phyloP scores from a whole-genome alignment of 1,140 invertebrate species.

The Pseudomyrmex gracilis region DNA sequence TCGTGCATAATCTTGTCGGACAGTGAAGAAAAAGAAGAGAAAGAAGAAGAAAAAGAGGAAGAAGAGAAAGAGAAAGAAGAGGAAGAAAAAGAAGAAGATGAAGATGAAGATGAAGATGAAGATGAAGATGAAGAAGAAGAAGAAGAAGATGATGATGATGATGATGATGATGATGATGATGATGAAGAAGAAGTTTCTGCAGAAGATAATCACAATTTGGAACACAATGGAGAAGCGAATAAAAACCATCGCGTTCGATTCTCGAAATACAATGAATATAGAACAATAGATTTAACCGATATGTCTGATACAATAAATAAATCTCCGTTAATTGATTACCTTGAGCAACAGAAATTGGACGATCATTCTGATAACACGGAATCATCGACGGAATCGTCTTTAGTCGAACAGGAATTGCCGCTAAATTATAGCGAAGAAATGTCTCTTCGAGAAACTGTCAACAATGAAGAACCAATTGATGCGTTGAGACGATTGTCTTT shows the following conservation, averaged over 20 bases:
- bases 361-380: constrained; percentile 68
- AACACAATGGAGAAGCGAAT: constrained; percentile 62
- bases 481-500: not conserved
- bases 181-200: not conserved
- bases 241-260: constrained; percentile 82
- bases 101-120: too few species aligned
- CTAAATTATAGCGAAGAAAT: not conserved
- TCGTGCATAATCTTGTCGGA: not conserved
- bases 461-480: not conserved
- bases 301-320: constrained; percentile 77
- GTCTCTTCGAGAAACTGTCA: not conserved
- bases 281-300: constrained; percentile 80
- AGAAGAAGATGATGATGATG: too few species aligned
- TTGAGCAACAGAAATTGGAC: constrained; percentile 76
- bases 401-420: constrained; percentile 62
- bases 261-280: constrained; percentile 83
- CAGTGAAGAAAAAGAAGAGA: not conserved
- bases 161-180: too few species aligned
- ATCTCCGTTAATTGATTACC: constrained; percentile 67
- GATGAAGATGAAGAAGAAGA: too few species aligned
- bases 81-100: too few species aligned
- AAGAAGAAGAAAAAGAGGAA: too few species aligned
- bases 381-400: constrained; percentile 74
- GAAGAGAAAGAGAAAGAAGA: too few species aligned
- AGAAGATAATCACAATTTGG: not conserved